These are phyloP conservation scores for Heliconius hortense DNA, from an alignment of 2,888 invertebrate species.

Conservation along the genomic window DNA sequence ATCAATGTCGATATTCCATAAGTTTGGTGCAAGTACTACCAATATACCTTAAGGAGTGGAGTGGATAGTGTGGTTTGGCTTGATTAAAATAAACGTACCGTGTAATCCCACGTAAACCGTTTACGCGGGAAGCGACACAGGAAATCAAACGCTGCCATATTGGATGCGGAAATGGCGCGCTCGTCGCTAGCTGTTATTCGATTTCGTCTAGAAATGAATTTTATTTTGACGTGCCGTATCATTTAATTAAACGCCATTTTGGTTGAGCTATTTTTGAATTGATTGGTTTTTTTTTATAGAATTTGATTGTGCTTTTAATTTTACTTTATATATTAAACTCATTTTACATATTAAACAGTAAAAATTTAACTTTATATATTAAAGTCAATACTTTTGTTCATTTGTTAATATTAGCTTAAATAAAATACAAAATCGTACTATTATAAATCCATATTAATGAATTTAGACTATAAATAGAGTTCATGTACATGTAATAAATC, in stretches of 20 bases:
- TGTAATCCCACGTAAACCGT: slow-evolving; percentile 71
- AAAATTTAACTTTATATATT: too few species aligned
- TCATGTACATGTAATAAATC: too few species aligned
- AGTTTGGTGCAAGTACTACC: background rate
- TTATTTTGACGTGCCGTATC: slow-evolving; percentile 38
- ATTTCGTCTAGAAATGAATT: slow-evolving; percentile 47
- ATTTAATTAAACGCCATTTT: slow-evolving; percentile 44
- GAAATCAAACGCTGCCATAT: slow-evolving; percentile 79
- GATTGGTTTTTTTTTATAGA: background rate
- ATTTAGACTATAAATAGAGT: background rate
- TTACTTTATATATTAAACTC: background rate
- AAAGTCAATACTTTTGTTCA: background rate
- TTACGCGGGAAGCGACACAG: slow-evolving; percentile 67
- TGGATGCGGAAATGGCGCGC: slow-evolving; percentile 75
- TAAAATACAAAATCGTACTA: too few species aligned
- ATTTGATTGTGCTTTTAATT: background rate
- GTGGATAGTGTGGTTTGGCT: slow-evolving; percentile 19
- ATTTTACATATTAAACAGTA: too few species aligned
- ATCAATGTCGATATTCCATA: background rate
- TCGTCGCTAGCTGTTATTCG: slow-evolving; percentile 52
- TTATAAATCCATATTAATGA: background rate
- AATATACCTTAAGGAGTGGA: slow-evolving; percentile 4
- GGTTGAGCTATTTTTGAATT: slow-evolving; percentile 31
- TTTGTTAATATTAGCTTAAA: too few species aligned
- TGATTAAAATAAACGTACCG: slow-evolving; percentile 65